Conservation (phyloP, 1,140 invertebrate genomes). For the Drosophila athabasca region DNA sequence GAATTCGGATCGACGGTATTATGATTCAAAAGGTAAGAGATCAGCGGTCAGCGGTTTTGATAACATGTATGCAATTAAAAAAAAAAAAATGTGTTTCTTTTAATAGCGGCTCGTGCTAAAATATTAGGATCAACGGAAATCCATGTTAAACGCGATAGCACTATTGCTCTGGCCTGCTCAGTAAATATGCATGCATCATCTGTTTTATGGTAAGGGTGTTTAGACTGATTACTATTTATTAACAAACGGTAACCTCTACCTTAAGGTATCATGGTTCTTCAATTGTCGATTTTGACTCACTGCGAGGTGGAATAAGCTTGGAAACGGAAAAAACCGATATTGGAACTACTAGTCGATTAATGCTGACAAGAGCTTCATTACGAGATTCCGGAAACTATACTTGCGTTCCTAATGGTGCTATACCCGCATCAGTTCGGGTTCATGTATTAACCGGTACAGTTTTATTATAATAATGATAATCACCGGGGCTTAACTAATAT, state of each 20-base stretch:
- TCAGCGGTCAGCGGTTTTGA: background rate
- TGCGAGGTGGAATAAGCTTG: conserved; percentile 93
- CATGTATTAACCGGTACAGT: conserved; percentile 93
- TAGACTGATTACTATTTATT: background rate
- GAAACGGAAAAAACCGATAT: conserved; percentile 95
- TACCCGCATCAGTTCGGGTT: conserved; percentile 93
- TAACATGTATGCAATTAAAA: background rate
- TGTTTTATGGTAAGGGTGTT: conserved; percentile 67
- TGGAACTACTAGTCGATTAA: conserved; percentile 93
- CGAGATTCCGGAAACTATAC: conserved; percentile 95
- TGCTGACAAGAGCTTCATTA: conserved; percentile 93
- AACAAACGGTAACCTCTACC: background rate
- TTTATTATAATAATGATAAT: conserved; percentile 39
- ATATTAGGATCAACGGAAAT: conserved; percentile 94
- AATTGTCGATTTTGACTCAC: conserved; percentile 93
- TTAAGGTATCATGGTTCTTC: conserved; percentile 90
- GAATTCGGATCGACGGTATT: conserved; percentile 61
- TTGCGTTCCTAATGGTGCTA: conserved; percentile 93
- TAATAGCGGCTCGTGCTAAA: conserved; percentile 91
- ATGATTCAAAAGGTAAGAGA: conserved; percentile 70
- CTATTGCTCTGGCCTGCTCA: conserved; percentile 94
- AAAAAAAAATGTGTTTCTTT: conserved; percentile 1
- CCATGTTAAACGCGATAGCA: conserved; percentile 95
- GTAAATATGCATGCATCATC: conserved; percentile 93
- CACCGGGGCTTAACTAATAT: background rate